Base-by-base conservation (phyloP, 2,113 vertebrate species). In the Propithecus coquereli region DNA sequence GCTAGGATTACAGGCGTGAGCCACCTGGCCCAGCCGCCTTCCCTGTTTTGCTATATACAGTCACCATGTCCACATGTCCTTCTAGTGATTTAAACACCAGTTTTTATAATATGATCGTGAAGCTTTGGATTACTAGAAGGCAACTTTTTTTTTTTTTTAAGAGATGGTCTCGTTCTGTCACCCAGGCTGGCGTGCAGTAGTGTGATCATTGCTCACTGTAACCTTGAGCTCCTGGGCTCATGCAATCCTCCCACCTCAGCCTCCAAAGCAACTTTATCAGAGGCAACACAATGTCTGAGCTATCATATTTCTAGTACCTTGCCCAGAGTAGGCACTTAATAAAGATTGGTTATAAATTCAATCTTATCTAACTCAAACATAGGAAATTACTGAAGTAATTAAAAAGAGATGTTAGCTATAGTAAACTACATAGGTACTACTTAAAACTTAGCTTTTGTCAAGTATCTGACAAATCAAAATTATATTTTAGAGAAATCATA, bases 381-480 rank as follows among this genome's bases (percentile, higher is more conserved):
- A 30, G 32, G 32, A 34, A 74, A 23, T 82, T 22, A 61, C 30
- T 52, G 30, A 91, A 85, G 23, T 52, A 52, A 25, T 7, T 47
- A 25, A 63, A 92, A 93, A 27, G 47, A 63, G 76, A 76, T 66
- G 32, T 61, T 73, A 63, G 25, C 74, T 68, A 65, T 23, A 47
- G 20, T 68, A 81, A 90, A 40, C 14, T 57, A 86, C 25, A 40
- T 40, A 71, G 43, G 32, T 34, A 65, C 17, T 14, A 76, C 43
- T 70, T 81, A 61, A 84, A 66, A 88, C 37, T 10, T n/a, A 66
- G 43, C 50, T 94, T 88, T 88, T 47, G 50, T 89, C 71, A 84
- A 59, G 32, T 76, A 47, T 74, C 54, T 47, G 79, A 73, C 23
- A 61, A 88, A 61, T 94, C 7, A 81, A 77, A 80, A 94, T 70